Evolutionary conservation across 2,888 invertebrate species (phyloP).

Genomic region (Caenorhabditis plicata): DNA sequence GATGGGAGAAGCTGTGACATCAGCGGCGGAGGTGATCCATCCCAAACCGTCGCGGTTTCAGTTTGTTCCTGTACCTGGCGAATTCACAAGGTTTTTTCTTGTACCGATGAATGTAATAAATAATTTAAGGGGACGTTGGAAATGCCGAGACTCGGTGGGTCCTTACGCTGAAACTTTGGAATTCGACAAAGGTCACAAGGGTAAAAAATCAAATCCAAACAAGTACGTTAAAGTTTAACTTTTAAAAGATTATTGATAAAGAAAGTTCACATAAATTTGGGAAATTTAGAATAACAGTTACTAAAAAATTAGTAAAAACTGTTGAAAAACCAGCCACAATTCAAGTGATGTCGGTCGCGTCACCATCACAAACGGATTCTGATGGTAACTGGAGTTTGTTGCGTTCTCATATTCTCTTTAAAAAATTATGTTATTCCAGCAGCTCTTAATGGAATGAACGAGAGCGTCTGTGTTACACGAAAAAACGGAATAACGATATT

Average conservation of each 20-base stretch:
- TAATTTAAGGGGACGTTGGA: slow-evolving; percentile 26
- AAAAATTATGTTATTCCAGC: no score
- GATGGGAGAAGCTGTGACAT: slow-evolving; percentile 17
- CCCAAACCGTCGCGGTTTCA: slow-evolving; percentile 31
- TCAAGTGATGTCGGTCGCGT: slow-evolving; percentile 26
- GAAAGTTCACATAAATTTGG: background rate
- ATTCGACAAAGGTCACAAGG: slow-evolving; percentile 27
- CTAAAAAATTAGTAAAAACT: slow-evolving; percentile 9
- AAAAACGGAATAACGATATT: slow-evolving; percentile 31
- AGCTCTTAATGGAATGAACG: no score
- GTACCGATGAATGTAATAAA: background rate
- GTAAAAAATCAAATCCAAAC: slow-evolving; percentile 15
- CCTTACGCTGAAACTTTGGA: slow-evolving; percentile 29
- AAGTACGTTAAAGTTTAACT: slow-evolving; percentile 6
- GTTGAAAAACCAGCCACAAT: slow-evolving; percentile 9
- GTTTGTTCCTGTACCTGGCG: slow-evolving; percentile 29
- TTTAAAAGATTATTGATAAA: no score
- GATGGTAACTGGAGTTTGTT: no score
- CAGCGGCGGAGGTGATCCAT: slow-evolving; percentile 7
- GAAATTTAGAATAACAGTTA: slow-evolving; percentile 22
- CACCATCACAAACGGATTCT: no score
- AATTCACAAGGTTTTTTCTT: slow-evolving; percentile 16
- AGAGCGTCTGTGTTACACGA: slow-evolving; percentile 20
- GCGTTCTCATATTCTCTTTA: no score
- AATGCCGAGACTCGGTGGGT: slow-evolving; percentile 23